A percentile compares a stretch with the other conserved stretches of the same genome.
These are phyloP conservation scores for Cremastobaeus sp. DNA, from an alignment of 2,888 invertebrate genomes.

Conservation along the genomic window DNA sequence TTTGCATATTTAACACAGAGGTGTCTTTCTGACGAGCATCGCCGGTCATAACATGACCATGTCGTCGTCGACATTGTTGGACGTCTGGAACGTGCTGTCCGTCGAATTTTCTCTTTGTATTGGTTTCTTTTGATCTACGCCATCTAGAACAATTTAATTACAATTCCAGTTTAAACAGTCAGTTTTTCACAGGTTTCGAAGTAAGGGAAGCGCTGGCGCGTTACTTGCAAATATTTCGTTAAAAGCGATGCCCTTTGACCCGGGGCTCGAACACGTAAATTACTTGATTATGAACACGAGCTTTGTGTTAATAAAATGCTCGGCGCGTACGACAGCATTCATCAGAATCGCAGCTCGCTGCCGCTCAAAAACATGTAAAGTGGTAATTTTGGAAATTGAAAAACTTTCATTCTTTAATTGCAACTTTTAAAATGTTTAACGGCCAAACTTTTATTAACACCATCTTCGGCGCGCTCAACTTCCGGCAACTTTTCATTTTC, in stretches of 20 bases:
- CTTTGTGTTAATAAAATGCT: no score
- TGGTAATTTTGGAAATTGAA: background rate
- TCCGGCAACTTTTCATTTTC: conserved; percentile 1
- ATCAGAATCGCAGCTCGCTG: no score
- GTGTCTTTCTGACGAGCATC: conserved; percentile 62
- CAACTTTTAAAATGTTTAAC: background rate
- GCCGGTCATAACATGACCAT: conserved; percentile 78
- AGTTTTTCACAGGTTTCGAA: background rate
- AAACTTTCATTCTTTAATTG: background rate
- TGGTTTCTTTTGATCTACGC: conserved; percentile 74
- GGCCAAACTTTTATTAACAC: conserved; percentile 1
- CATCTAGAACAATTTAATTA: conserved; percentile 68
- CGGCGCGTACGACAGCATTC: no score
- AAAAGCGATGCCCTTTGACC: no score
- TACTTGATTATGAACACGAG: no score
- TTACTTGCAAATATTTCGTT: no score
- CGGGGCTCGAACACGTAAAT: no score
- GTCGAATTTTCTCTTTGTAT: conserved; percentile 76
- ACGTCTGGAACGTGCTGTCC: conserved; percentile 75
- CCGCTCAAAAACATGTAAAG: no score
- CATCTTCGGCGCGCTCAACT: background rate
- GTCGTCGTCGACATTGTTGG: conserved; percentile 74
- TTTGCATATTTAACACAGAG: conserved; percentile 63
- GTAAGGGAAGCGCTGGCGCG: conserved; percentile 10
- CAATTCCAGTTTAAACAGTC: conserved; percentile 36